These are phyloP conservation scores for Apocheima hispidaria DNA, from an alignment of 2,888 invertebrate species.

Conservation along the genomic window DNA sequence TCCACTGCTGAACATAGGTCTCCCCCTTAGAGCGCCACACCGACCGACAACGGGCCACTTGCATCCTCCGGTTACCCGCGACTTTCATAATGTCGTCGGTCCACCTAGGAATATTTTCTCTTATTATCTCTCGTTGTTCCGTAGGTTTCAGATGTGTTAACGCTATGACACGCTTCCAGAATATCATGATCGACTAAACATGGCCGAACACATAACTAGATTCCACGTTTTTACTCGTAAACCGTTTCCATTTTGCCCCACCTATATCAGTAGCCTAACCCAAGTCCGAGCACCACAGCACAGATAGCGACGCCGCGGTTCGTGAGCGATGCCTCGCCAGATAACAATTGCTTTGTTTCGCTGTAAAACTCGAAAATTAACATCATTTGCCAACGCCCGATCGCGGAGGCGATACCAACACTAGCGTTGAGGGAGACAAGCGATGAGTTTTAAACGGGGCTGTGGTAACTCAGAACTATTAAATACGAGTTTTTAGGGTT, in stretches of 20 bases:
- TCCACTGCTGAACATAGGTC: no score
- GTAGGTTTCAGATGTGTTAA: no score
- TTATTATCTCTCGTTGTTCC: no score
- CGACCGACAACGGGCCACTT: no score
- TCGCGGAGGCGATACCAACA: conserved; percentile 70
- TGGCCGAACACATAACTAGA: no score
- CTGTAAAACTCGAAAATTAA: conserved; percentile 84
- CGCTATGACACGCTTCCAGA: neutral
- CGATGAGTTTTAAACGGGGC: neutral
- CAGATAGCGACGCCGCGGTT: conserved; percentile 66
- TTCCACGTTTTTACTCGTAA: neutral
- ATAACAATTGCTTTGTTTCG: conserved; percentile 83
- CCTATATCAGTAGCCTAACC: conserved; percentile 47
- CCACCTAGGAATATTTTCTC: no score
- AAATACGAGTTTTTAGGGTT: neutral
- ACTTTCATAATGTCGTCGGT: no score
- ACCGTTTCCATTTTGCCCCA: conserved; percentile 27
- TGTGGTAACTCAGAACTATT: neutral
- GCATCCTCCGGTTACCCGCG: no score
- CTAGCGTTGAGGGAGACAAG: conserved; percentile 42
- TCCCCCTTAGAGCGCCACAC: no score
- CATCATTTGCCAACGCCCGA: conserved; percentile 85
- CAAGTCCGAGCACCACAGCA: conserved; percentile 57
- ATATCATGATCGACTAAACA: neutral
- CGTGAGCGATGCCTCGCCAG: conserved; percentile 79